Evolutionary conservation across 2,888 invertebrate species (phyloP), one percentile per base, ranked within the genome.

Genomic region (Therioaphis trifolii): DNA sequence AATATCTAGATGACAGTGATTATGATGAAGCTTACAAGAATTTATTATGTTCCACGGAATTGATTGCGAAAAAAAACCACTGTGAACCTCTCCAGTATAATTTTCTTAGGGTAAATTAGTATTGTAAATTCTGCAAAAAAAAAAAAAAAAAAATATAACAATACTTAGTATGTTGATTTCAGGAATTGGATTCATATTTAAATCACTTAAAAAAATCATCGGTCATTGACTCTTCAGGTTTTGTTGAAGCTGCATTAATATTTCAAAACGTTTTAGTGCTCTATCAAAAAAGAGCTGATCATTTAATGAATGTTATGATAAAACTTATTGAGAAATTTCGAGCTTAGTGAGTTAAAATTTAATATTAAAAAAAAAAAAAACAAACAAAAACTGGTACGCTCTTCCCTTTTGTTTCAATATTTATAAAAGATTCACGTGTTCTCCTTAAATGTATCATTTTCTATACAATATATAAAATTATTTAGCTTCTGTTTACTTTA

Each of bases 241-340:
- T 94, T 89, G 91, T 93, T 1, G 93, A 95, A 89, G 92, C 94
- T 84, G 95, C 94, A n/a, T 88, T 95, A 86, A 89, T 95, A 85
- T 88, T 95, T 86, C 94, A 95, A 89, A 93, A 93, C 87, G 93
- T 93, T 24, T 92, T 92, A 27, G 89, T 90, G 87, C 91, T 94
- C 74, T 95, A 94, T 89, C 91, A 92, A 61, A 92, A 92, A 87
- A 93, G 94, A 90, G 92, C 95, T 35, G 95, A 95, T 82, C 69
- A 82, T 71, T 29, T 77, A 27, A 43, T 76, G 52, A 84, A 84
- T 63, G 9, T 24, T 4, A 61, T 80, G 72, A 49, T 35, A 21
- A 80, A 63, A 35, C 29, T 80, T 29, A n/a, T 72, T 61, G 58
- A 61, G 18, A 80, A 80, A 72, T 80, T 80, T 21, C 58, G 72